Evolutionary conservation across 2,888 invertebrate species (phyloP), one percentile per base, ranked within the genome.

Genomic region (Gasteruption jaculator): DNA sequence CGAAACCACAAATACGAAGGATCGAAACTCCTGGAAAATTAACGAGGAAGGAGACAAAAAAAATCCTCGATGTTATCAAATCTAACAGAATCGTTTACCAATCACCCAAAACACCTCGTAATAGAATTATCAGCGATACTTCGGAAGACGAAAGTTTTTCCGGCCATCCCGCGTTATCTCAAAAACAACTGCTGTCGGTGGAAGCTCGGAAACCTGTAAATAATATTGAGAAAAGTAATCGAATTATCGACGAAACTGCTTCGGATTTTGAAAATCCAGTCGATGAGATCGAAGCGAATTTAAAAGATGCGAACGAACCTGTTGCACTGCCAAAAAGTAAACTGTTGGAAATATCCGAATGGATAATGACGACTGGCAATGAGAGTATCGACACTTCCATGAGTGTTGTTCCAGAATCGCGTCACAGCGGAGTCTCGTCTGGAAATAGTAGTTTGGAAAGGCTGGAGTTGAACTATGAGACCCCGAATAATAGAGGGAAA

Each of bases 371-470:
- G 5, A 66, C 63, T 49, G 44, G 54, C 1, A 40, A 50, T 3
- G 56, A 56, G 7, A 50, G 56, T 3, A 52, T 43, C 29, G 61
- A 57, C 5, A 63, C 57, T 40, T 62, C 63, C 10, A 38, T 54
- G 11, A 63, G 63, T 44, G 51, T 54, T 33, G 36, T 65, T 19
- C 51, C 64, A 7, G 50, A 52, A 5, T 61, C 55, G 32, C 57
- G 51, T 16, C 56, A 40, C 36, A 53, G 56, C 37, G 60, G 59
- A 40, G 12, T 47, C 15, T 62, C 56, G 32, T 69, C 68, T 21
- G 70, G 68, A 4, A 63, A 70, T 29, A 70, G 68, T 25, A 70
- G 68, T 38, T 52, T 71, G 33, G 71, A 71, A 21, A 58, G 68
- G 41, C 49, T 70, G 4, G 71, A 71, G 31, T 32, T 57, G 46